These are phyloP conservation scores for Heliocidaris erythrogramma DNA, from an alignment of 35 echinoderm and acorn worm species.

Conservation along the genomic window DNA sequence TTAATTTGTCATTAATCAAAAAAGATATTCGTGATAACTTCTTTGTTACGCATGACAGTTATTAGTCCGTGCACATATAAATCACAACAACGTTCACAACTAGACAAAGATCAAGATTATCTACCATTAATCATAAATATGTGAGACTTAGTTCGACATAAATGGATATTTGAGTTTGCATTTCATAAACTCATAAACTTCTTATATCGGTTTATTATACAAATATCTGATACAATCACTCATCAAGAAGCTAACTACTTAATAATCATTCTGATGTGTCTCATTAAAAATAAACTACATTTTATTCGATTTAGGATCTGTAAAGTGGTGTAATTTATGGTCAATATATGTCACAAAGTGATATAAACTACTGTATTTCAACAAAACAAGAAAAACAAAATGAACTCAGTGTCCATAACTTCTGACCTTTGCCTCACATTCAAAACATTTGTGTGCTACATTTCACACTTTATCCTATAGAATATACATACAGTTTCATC, in stretches of 20 bases:
- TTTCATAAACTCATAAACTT: background rate
- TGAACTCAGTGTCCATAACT: background rate
- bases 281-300: background rate
- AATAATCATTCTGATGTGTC: background rate
- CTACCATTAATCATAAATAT: slow-evolving; percentile 13
- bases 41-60: background rate
- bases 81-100: background rate
- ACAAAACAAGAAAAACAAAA: background rate
- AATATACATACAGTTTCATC: no score
- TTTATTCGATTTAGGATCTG: background rate
- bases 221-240: background rate
- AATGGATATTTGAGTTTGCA: background rate
- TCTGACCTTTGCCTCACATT: background rate
- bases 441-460: background rate
- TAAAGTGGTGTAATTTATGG: background rate
- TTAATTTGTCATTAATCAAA: background rate
- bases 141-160: background rate
- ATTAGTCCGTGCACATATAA: background rate
- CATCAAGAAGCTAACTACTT: no score
- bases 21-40: background rate
- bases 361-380: background rate
- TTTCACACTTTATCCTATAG: no score
- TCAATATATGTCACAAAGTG: background rate
- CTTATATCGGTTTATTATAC: background rate
- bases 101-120: background rate